Evolutionary conservation across 2,888 invertebrate genomes (phyloP).

Genomic region (Archips xylosteana): DNA sequence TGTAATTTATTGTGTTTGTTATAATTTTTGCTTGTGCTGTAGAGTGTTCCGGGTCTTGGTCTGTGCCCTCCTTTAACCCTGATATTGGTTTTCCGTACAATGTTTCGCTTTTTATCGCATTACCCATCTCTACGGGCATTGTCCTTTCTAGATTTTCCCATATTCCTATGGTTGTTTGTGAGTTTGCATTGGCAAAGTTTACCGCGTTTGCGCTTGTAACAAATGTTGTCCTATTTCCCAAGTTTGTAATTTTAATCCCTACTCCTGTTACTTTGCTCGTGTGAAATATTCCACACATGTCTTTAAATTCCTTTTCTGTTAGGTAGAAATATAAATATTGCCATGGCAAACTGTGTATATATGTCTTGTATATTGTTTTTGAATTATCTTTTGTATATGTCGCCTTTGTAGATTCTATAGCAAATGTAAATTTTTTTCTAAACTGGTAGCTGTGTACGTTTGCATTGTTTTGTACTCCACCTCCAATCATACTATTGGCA

Average conservation of each 20-base stretch:
- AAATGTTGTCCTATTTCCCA: background rate
- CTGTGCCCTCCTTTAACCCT: too few relatives aligned
- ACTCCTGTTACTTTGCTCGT: background rate
- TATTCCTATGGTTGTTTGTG: background rate
- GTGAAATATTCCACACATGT: background rate
- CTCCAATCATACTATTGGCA: background rate
- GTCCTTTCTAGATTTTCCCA: background rate
- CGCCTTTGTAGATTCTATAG: background rate
- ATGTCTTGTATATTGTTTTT: background rate
- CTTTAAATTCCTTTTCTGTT: background rate
- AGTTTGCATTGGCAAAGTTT: background rate
- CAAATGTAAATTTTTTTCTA: conserved; percentile 3
- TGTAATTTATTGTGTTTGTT: too few relatives aligned
- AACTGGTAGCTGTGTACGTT: background rate
- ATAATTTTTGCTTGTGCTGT: too few relatives aligned
- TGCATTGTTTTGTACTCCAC: background rate
- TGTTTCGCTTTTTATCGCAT: too few relatives aligned
- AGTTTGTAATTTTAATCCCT: background rate
- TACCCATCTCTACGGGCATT: too few relatives aligned
- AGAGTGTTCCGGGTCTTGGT: too few relatives aligned
- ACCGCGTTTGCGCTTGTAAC: background rate
- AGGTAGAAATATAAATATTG: background rate
- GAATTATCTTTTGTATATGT: background rate
- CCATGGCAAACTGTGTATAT: background rate
- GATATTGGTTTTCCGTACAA: too few relatives aligned